A percentile compares a stretch with the other conserved stretches of the same genome.
These are phyloP conservation scores for Nasalis larvatus DNA, from an alignment of 2,113 vertebrate species.

Conservation along the genomic window DNA sequence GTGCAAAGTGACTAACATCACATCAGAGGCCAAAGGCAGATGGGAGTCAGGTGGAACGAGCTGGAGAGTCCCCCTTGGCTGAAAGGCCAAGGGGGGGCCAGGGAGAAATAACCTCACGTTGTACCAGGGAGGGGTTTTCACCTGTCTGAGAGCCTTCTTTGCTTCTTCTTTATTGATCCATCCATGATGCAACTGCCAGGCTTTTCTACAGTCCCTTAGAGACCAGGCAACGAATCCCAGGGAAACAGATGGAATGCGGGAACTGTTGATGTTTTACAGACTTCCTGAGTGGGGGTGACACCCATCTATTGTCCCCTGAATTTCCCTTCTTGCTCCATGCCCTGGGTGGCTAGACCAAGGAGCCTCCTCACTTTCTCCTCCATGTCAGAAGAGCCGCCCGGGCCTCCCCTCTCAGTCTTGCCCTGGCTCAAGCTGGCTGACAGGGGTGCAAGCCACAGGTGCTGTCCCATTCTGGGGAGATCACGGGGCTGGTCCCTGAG, in stretches of 20 bases:
- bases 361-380: background rate
- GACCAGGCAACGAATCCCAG: background rate
- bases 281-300: background rate
- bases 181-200: background rate
- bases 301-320: fast-evolving
- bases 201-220: background rate
- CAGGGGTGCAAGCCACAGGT: background rate
- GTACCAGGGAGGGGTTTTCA: background rate
- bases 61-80: background rate
- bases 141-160: background rate
- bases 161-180: background rate
- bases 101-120: background rate
- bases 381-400: background rate
- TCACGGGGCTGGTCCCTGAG: background rate
- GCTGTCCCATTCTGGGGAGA: background rate
- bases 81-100: background rate
- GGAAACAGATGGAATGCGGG: background rate
- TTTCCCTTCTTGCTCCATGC: background rate
- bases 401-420: background rate
- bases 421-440: background rate
- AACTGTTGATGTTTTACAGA: too few species aligned
- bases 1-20: background rate
- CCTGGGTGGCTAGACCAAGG: background rate
- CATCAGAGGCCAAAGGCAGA: background rate
- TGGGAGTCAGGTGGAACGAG: background rate